Percentiles rank a stretch among this genome's conserved stretches.
These are phyloP conservation scores for Hippocampus kuda DNA, from an alignment of 2,797 vertebrate species.

Conservation along the genomic window DNA sequence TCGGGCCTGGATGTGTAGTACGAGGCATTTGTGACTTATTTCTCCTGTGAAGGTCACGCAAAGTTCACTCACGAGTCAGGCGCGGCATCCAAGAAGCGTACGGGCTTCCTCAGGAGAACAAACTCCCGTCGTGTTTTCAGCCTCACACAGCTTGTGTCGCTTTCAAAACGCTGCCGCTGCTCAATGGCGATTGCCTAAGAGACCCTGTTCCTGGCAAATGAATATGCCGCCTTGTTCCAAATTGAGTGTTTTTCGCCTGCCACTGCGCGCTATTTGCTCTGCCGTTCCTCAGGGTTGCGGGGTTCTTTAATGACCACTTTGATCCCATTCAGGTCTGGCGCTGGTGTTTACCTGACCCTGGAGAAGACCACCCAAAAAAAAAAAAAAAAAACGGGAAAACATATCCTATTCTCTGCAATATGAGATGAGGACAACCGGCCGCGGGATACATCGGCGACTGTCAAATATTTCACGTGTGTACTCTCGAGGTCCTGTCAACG, in stretches of 20 bases:
- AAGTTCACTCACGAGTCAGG: slow-evolving; percentile 5
- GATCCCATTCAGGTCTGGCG: slow-evolving; percentile 68
- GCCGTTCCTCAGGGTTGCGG: slow-evolving; percentile 68
- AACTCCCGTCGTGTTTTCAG: slow-evolving; percentile 15
- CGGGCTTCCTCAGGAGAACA: slow-evolving; percentile 1
- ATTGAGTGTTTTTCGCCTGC: slow-evolving; percentile 62
- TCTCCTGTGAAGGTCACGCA: background rate
- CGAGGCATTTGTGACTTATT: background rate
- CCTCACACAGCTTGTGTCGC: slow-evolving; percentile 20
- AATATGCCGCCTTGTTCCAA: slow-evolving; percentile 67
- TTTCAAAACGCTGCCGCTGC: slow-evolving; percentile 57
- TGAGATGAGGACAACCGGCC: background rate
- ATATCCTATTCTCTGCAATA: background rate
- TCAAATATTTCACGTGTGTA: background rate
- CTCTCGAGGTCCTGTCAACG: background rate
- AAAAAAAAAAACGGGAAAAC: background rate
- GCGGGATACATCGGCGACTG: background rate
- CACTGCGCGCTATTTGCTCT: slow-evolving; percentile 60
- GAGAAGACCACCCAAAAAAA: slow-evolving; percentile 15
- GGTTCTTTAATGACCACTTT: slow-evolving; percentile 70
- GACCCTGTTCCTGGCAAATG: slow-evolving; percentile 64
- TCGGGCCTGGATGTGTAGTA: background rate
- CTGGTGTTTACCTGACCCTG: slow-evolving; percentile 63
- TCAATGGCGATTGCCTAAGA: slow-evolving; percentile 66
- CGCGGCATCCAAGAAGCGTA: background rate